Conservation (phyloP, 2,888 invertebrate genomes). For the Rhynchonema sp. region DNA sequence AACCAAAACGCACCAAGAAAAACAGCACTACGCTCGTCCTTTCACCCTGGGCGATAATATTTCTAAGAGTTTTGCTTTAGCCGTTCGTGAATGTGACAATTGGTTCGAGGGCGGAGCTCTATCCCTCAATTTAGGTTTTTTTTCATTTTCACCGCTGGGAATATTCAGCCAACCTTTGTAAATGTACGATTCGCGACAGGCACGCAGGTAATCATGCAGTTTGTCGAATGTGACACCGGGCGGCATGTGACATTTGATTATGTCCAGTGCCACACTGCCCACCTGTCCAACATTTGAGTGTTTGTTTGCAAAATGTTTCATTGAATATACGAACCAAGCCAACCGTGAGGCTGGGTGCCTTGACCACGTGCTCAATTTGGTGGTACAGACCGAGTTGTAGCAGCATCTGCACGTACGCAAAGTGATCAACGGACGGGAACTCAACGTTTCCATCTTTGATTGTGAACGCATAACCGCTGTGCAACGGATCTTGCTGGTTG, state of each 20-base stretch:
- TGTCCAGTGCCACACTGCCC: background rate
- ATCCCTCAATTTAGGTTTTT: no score
- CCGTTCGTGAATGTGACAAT: no score
- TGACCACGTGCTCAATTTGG: background rate
- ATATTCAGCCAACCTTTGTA: no score
- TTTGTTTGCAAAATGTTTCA: no score
- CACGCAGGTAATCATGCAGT: background rate
- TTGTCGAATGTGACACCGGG: background rate
- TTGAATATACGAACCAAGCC: no score
- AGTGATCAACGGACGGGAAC: conserved; percentile 1
- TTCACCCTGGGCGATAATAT: no score
- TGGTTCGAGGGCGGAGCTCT: no score
- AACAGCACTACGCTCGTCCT: no score
- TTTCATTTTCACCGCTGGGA: no score
- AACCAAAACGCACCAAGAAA: no score
- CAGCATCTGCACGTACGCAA: background rate
- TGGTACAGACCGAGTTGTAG: background rate
- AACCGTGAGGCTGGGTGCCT: background rate
- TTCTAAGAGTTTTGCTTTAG: no score
- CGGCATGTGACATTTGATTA: background rate
- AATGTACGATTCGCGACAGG: background rate
- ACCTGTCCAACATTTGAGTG: background rate
- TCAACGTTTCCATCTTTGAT: background rate
- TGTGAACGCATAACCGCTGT: background rate
- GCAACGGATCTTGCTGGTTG: background rate